phyloP scores from a whole-genome alignment of 92 coral and sea anemone genomes.

The Parazoanthus atlanticus region DNA sequence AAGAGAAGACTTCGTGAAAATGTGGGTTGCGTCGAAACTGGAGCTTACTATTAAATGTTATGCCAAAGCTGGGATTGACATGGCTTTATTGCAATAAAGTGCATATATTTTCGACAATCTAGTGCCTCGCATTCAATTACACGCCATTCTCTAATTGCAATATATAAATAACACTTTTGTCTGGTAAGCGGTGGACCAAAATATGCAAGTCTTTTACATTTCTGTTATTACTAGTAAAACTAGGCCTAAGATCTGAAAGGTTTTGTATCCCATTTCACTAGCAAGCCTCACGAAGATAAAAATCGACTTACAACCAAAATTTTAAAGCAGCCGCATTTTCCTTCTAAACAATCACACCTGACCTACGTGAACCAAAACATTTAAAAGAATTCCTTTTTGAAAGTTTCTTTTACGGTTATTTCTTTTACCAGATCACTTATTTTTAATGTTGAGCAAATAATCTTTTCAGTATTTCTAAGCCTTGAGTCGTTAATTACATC shows the following conservation, averaged over 20 bases:
- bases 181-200: conserved; percentile 55
- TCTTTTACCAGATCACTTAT: conserved; percentile 12
- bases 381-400: neutral
- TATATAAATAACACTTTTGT: conserved; percentile 72
- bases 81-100: conserved; percentile 10
- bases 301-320: neutral
- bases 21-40: neutral
- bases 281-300: neutral
- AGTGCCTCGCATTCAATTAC: conserved; percentile 59
- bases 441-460: conserved; percentile 36
- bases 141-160: conserved; percentile 67
- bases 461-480: conserved; percentile 25
- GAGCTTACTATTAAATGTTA: neutral
- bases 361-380: neutral
- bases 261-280: conserved; percentile 5
- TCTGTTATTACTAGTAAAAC: conserved; percentile 48
- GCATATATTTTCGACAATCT: conserved; percentile 3
- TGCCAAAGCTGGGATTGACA: conserved; percentile 20
- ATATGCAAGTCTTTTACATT: conserved; percentile 59
- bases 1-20: neutral
- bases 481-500: conserved; percentile 41
- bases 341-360: neutral
- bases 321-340: neutral
- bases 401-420: neutral
- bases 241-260: neutral